Base-by-base conservation (phyloP, 2,888 invertebrate species). In the Drosophila yooni region DNA sequence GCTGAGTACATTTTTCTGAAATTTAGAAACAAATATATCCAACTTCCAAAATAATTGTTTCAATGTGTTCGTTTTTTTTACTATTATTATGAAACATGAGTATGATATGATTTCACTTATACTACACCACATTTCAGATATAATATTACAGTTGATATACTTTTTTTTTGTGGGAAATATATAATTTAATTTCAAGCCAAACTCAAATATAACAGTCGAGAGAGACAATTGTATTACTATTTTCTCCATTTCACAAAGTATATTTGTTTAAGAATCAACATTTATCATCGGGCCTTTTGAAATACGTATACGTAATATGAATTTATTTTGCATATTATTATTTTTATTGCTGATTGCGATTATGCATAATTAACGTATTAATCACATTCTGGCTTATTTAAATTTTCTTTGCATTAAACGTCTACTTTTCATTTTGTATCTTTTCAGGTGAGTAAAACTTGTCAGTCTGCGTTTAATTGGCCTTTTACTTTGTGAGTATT, bases 381-480 rank as follows among this genome's bases (percentile, higher is more conserved):
- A 74, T 65, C 70, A 61, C 56, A 48, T 46, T 51, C 75, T 76
- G 65, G 70, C 59, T 46, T 61, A 66, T 68, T 71, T 54, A 68
- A 70, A 74, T 56, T 74, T 70, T 31, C 61, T 65, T 50, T 62
- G 58, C 52, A 53, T 48, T 53, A 53, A 65, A 63, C 64, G 40
- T 54, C 57, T 6, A 71, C 73, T 70, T 60, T 72, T 64, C 33
- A 60, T 62, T 38, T 73, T 70, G 50, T 70, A 54, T 81, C 70
- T 62, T 91, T 91, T 53, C 89, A 91, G 91, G 91, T 91, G 83
- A 91, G 91, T 91, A 70, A 46, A 46, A 81, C 73, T 78, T 75
- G 72, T 66, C 72, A 63, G 63, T 72, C 76, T 82, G 80, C 70
- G 65, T 74, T 79, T 81, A 81, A 83, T 81, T 73, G 76, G 50